phyloP scores from a whole-genome alignment of 2,113 vertebrate species.

The Chloropsis hardwickii region DNA sequence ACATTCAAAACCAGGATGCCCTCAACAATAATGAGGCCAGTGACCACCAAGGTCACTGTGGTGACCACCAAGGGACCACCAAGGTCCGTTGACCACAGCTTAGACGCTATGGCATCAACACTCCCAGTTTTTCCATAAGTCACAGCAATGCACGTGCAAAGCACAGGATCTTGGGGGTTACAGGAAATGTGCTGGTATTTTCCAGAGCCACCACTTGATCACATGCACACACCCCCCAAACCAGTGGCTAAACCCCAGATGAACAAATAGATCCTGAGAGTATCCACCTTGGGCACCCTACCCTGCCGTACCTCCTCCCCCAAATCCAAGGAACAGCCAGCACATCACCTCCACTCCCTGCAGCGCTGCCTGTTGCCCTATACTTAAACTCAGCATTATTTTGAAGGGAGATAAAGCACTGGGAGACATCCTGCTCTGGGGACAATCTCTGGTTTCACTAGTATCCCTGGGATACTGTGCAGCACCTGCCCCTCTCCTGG shows the following conservation, averaged over 20 bases:
- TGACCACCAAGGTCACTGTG: too few species aligned
- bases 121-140: background rate
- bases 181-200: rapidly evolving
- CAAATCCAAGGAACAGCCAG: background rate
- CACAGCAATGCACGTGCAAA: background rate
- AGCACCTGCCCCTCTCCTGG: background rate
- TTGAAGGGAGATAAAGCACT: background rate
- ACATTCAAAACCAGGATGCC: background rate
- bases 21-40: background rate
- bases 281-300: too few species aligned
- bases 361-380: background rate
- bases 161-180: background rate
- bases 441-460: background rate
- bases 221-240: background rate
- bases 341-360: background rate
- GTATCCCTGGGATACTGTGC: rapidly evolving
- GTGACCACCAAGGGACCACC: background rate
- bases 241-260: background rate
- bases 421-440: background rate
- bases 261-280: background rate
- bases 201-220: background rate
- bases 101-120: background rate
- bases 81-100: background rate
- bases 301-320: background rate
- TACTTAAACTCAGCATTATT: background rate